Evolutionary conservation across 2,888 invertebrate species (phyloP).

Genomic region (Cotesia congregata): DNA sequence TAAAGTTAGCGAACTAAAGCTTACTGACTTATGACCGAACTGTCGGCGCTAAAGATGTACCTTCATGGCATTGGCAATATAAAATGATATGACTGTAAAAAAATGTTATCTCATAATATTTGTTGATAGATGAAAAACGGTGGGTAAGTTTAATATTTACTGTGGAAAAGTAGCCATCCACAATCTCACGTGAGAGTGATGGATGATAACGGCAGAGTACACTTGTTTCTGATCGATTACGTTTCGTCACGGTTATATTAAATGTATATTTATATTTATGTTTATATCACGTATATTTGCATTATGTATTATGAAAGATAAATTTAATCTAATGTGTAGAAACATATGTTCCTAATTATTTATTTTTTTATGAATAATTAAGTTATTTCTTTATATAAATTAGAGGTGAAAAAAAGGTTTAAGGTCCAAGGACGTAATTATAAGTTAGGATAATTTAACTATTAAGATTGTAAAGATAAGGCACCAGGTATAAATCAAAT

Average conservation of each 20-base stretch:
- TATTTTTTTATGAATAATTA: not conserved
- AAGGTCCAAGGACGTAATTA: too few species aligned
- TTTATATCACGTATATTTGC: not conserved
- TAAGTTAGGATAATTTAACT: too few species aligned
- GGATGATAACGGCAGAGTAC: constrained; percentile 43
- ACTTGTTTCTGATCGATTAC: not conserved
- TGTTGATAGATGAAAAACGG: constrained; percentile 26
- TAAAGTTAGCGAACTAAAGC: too few species aligned
- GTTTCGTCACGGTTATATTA: not conserved
- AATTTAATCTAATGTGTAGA: not conserved
- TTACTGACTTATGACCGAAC: too few species aligned
- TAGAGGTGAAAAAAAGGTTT: not conserved
- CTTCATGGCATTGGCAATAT: too few species aligned
- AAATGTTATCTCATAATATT: not conserved
- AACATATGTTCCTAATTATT: not conserved
- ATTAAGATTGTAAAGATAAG: too few species aligned
- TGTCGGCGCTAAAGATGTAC: too few species aligned
- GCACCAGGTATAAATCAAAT: too few species aligned
- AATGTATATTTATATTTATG: not conserved
- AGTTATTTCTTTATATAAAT: not conserved
- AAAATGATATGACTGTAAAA: too few species aligned
- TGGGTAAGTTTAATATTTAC: constrained; percentile 41
- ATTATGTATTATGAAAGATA: not conserved
- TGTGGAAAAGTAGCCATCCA: constrained; percentile 31
- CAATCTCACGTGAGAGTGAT: constrained; percentile 33